Evolutionary conservation across 1,140 invertebrate genomes (phyloP), one percentile per base, ranked within the genome.

Genomic region (Nixonia krombeini): DNA sequence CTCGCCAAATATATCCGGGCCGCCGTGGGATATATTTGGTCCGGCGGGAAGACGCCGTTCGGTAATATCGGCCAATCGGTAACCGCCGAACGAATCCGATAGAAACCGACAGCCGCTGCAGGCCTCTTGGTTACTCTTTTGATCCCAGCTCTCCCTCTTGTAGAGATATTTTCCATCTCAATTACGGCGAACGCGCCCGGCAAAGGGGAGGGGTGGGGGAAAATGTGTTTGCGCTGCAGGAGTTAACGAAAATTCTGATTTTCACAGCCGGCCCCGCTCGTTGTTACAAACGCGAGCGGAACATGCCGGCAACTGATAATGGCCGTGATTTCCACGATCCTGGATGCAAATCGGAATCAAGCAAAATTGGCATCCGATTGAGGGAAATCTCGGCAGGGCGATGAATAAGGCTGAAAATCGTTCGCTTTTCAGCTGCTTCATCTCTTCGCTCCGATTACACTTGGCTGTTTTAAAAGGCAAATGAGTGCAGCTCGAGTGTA

Each of bases 281-380:
- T n/a, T 37, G 12, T n/a, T 26, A 46, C 41, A 56, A 44, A 59
- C 37, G 33, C 23, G 28, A 47, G 42, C 50, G 38, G 53, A 66
- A 58, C 49, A 42, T 45, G 57, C 38, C 35, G 16, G 16, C 17
- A 26, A 47, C 45, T 29, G 55, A 57, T 69, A 62, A 69, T 58
- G 33, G 58, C 41, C 29, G 51, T 37, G 37, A 68, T 68, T 53
- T 57, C 49, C 26, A 37, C 46, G 46, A 57, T 50, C 50, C 49
- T 12, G 37, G 28, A 40, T 28, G 65, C 52, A 41, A 28, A 56
- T 62, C 51, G 47, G 49, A 68, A 62, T 68, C 52, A 68, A 49
- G 50, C 52, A 38, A 68, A 68, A 68, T 68, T 68, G 65, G 57
- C 46, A 58, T 69, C 58, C 49, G 58, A 69, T 69, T 69, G 35